Conservation (phyloP, 2,113 vertebrate genomes). For the Crotalus tigris region DNA sequence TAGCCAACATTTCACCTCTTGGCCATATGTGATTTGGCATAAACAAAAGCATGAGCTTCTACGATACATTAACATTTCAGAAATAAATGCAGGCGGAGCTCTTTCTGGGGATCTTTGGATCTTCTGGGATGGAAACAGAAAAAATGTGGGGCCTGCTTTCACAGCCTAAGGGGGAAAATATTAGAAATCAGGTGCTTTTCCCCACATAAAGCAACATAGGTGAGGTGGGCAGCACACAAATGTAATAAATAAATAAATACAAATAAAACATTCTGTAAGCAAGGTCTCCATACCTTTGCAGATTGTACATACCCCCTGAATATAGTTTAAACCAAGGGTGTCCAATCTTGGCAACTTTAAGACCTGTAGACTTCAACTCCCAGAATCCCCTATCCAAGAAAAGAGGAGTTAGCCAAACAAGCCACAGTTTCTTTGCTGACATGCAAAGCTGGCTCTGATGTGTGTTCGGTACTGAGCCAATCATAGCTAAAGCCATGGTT, state of each 20-base stretch:
- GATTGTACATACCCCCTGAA: neutral
- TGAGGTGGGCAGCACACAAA: neutral
- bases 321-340: neutral
- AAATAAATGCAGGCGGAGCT: neutral
- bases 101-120: neutral
- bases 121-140: neutral
- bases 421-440: neutral
- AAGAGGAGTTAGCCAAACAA: neutral
- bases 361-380: neutral
- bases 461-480: neutral
- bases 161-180: neutral
- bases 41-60: constrained; percentile 52
- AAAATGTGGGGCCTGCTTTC: neutral
- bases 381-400: neutral
- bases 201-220: neutral
- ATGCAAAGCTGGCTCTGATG: neutral
- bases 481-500: neutral
- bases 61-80: neutral
- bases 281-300: neutral
- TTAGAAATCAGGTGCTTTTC: neutral
- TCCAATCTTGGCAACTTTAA: neutral
- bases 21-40: constrained; percentile 29
- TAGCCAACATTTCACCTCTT: constrained; percentile 34
- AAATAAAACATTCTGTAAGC: neutral
- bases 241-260: neutral